These are phyloP conservation scores for Drosophila willistoni DNA, from an alignment of 1,140 invertebrate species.

Conservation along the genomic window DNA sequence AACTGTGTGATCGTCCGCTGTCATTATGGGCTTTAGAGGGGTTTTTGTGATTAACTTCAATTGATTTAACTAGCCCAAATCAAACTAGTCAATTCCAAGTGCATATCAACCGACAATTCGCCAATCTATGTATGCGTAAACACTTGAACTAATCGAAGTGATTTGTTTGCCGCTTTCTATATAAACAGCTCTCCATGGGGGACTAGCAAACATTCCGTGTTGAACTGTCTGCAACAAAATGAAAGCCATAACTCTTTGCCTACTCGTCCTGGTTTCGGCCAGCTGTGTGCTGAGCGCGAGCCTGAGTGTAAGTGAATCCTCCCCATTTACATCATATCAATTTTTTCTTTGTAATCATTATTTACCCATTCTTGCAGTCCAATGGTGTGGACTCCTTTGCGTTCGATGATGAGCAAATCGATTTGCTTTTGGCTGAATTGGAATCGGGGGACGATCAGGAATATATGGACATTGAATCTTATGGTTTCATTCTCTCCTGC, in stretches of 20 bases:
- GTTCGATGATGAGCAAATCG: slow-evolving; percentile 20
- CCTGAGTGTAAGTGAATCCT: slow-evolving; percentile 36
- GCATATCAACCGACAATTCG: neutral
- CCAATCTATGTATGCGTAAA: neutral
- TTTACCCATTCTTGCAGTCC: slow-evolving; percentile 15
- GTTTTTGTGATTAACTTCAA: neutral
- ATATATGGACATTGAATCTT: slow-evolving; percentile 42
- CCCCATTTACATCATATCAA: neutral
- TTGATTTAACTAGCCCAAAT: neutral
- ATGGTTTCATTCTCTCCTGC: slow-evolving; percentile 29
- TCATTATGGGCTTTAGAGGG: neutral
- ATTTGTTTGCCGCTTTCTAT: slow-evolving; percentile 26
- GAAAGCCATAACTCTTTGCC: slow-evolving; percentile 54
- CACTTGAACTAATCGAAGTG: slow-evolving; percentile 1
- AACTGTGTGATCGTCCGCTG: neutral
- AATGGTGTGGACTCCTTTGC: slow-evolving; percentile 7
- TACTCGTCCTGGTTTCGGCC: slow-evolving; percentile 48
- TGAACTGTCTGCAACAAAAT: slow-evolving; percentile 36
- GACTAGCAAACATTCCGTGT: slow-evolving; percentile 30
- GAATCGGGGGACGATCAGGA: slow-evolving; percentile 29
- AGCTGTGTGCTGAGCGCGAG: slow-evolving; percentile 48
- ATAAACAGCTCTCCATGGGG: slow-evolving; percentile 39
- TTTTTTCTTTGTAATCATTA: no score
- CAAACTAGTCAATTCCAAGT: neutral
- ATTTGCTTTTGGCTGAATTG: slow-evolving; percentile 23